Percentiles rank a stretch among this genome's conserved stretches.
Conservation (phyloP, 2,888 invertebrate genomes). For the Seira musarum region DNA sequence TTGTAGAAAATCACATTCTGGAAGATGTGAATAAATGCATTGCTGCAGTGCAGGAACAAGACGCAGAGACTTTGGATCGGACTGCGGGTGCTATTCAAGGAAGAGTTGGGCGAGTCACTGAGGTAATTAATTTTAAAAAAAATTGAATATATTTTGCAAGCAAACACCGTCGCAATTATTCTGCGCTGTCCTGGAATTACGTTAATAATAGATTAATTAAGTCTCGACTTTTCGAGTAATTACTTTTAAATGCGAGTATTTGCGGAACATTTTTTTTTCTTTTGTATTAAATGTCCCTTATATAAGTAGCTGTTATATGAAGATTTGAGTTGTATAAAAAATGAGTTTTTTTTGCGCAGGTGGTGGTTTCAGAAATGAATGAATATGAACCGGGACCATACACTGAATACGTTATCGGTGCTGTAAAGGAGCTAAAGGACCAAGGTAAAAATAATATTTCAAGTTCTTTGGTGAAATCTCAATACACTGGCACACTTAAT, state of each 20-base stretch:
- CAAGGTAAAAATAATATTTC: slow-evolving; percentile 83
- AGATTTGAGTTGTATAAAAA: not conserved
- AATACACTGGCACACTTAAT: not conserved
- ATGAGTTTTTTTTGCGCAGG: not conserved
- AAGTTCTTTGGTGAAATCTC: not conserved
- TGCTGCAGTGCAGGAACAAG: slow-evolving; percentile 92
- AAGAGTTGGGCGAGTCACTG: slow-evolving; percentile 92
- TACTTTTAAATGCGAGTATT: not conserved
- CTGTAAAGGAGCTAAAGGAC: slow-evolving; percentile 92
- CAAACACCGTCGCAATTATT: no score
- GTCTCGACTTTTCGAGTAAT: not conserved
- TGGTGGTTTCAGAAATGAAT: slow-evolving; percentile 97
- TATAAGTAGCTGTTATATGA: not conserved
- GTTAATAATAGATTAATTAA: no score
- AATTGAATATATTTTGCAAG: not conserved
- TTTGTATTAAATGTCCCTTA: not conserved
- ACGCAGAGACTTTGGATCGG: slow-evolving; percentile 91
- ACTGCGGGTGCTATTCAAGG: slow-evolving; percentile 98
- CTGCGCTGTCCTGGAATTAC: not conserved
- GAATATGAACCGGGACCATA: slow-evolving; percentile 97
- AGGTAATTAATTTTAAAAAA: slow-evolving; percentile 76
- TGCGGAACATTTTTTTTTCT: not conserved
- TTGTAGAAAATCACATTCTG: slow-evolving; percentile 92
- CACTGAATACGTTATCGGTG: slow-evolving; percentile 95
- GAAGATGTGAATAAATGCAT: slow-evolving; percentile 99